Conservation (phyloP, 2,797 vertebrate genomes). For the Thalassophryne amazonica region DNA sequence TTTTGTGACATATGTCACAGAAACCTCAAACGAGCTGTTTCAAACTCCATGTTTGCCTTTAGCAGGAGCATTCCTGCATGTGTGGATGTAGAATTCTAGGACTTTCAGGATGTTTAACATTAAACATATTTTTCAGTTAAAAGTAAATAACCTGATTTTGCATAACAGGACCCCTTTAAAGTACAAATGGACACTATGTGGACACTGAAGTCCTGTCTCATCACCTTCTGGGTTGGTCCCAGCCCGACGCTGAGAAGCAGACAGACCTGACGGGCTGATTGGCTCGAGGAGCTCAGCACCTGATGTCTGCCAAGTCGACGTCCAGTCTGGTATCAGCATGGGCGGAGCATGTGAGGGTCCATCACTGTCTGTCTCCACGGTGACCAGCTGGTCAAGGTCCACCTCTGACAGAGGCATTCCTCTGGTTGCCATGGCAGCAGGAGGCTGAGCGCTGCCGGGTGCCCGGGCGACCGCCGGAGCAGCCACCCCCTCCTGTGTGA, state of each 20-base stretch:
- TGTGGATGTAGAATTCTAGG: too few relatives aligned
- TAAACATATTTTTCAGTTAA: too few relatives aligned
- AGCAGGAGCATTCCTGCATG: too few relatives aligned
- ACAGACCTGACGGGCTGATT: slow-evolving; percentile 36
- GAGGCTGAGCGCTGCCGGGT: slow-evolving; percentile 35
- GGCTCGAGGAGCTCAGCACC: slow-evolving; percentile 65
- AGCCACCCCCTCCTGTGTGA: slow-evolving; percentile 35
- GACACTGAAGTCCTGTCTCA: background rate
- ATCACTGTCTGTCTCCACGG: slow-evolving; percentile 58
- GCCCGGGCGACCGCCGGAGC: slow-evolving; percentile 15
- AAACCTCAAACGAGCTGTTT: too few relatives aligned
- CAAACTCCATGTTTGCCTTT: too few relatives aligned
- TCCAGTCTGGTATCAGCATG: slow-evolving; percentile 65
- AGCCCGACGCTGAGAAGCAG: slow-evolving; percentile 29
- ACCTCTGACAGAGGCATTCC: slow-evolving; percentile 47
- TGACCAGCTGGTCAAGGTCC: slow-evolving; percentile 59
- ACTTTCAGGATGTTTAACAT: too few relatives aligned
- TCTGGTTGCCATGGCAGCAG: slow-evolving; percentile 42
- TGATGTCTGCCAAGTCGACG: slow-evolving; percentile 72
- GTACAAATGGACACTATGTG: background rate
- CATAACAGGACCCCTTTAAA: too few relatives aligned
- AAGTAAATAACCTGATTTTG: too few relatives aligned
- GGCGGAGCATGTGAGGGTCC: slow-evolving; percentile 48
- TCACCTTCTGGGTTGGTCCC: slow-evolving; percentile 16
- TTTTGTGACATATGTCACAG: too few relatives aligned